Base-by-base conservation (phyloP, 2,797 vertebrate species). In the Sebastes diaconus region DNA sequence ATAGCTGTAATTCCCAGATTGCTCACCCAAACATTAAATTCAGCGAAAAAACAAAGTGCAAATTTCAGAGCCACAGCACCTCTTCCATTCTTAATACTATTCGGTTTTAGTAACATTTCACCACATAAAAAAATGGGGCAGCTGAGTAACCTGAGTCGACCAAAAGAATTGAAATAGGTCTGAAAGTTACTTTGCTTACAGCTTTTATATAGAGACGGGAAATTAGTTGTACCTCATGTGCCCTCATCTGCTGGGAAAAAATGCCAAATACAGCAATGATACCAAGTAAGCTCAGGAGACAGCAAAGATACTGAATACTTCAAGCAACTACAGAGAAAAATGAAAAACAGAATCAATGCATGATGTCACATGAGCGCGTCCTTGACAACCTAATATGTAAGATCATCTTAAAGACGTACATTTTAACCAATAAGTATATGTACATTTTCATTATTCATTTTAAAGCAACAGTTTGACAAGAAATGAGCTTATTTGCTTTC, bases 1-100 rank as follows among this genome's bases (percentile, higher is more conserved):
- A 73, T 67, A 74, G 75, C 46, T 55, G 4, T 13, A 22, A 83
- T 75, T 81, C 57, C 67, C 57, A 18, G 24, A 71, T 87, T 58
- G 67, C 59, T 13, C 29, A 80, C 34, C 22, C 20, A 64, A 68
- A 75, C 46, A 65, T 57, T 36, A 58, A 74, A 50, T 55, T 42
- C 1, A 55, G 14, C 5, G 64, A 42, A 75, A 34, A 42, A 76
- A 60, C 6, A 58, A 80, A 66, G 58, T 20, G 9, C 29, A 72
- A 8, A 55, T 84, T 71, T 76, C 0, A 71, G 27, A 65, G 36
- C 18, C 60, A 25, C 5, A 57, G 27, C n/a, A 52, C 27, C 34
- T 24, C 8, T 10, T 67, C 24, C 8, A 24, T 77, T 60, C 11
- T 25, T 61, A 20, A 55, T 24, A 14, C 5, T 57, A 18, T 58